Conservation (phyloP, 1,140 invertebrate genomes). For the Papilio machaon region DNA sequence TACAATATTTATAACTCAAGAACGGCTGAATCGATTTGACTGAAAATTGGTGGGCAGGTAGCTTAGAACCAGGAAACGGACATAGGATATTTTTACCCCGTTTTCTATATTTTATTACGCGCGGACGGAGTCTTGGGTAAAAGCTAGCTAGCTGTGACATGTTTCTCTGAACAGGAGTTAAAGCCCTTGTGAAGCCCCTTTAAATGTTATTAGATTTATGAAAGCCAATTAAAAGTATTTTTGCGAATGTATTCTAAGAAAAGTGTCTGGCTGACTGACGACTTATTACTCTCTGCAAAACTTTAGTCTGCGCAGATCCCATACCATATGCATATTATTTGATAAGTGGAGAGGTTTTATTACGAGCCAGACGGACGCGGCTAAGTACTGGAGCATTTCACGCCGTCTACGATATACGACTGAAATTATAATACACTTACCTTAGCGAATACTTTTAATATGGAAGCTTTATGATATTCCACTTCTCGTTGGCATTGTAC, state of each 20-base stretch:
- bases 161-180: background rate
- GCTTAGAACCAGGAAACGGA: too few species aligned
- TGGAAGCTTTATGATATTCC: conserved; percentile 36
- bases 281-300: background rate
- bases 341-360: conserved; percentile 36
- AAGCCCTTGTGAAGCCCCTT: background rate
- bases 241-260: background rate
- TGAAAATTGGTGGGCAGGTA: too few species aligned
- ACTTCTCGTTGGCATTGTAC: conserved; percentile 29
- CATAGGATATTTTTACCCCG: too few species aligned
- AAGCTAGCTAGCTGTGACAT: too few species aligned
- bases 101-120: too few species aligned
- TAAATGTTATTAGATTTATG: background rate
- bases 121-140: too few species aligned
- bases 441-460: conserved; percentile 37
- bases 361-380: conserved; percentile 27
- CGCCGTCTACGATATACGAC: conserved; percentile 39
- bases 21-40: too few species aligned
- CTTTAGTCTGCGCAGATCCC: conserved; percentile 9
- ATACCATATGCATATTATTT: conserved; percentile 36
- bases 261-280: background rate
- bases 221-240: conserved; percentile 22
- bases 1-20: too few species aligned
- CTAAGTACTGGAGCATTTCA: conserved; percentile 38
- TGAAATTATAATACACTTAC: conserved; percentile 40